Evolutionary conservation across 1,140 invertebrate genomes (phyloP).

Genomic region (Stegodyphus dumicola): DNA sequence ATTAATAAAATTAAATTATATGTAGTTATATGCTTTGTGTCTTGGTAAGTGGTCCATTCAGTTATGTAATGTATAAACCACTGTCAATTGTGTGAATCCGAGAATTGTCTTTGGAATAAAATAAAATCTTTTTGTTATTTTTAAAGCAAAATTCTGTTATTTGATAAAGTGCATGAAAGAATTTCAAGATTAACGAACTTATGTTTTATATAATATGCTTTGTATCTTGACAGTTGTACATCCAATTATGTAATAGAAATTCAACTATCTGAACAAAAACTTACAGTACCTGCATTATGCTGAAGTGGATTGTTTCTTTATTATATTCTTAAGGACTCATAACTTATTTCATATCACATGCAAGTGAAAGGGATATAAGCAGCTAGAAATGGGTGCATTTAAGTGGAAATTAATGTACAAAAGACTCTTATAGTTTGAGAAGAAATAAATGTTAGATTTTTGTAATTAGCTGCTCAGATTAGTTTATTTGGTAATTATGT

Average conservation of each 20-base stretch:
- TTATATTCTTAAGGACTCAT: too few relatives aligned
- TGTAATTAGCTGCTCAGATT: too few relatives aligned
- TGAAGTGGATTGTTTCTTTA: conserved; percentile 7
- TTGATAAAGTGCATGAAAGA: background rate
- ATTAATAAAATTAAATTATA: too few relatives aligned
- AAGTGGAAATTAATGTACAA: too few relatives aligned
- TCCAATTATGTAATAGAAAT: background rate
- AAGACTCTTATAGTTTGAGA: too few relatives aligned
- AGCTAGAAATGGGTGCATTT: too few relatives aligned
- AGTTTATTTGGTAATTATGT: too few relatives aligned
- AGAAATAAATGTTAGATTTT: too few relatives aligned
- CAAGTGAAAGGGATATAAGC: background rate
- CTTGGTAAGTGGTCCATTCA: too few relatives aligned
- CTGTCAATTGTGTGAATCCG: background rate
- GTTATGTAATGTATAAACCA: too few relatives aligned
- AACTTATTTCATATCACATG: too few relatives aligned
- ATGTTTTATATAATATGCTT: background rate
- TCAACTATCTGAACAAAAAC: background rate
- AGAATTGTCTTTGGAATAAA: background rate
- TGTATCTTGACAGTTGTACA: background rate
- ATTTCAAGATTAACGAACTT: background rate
- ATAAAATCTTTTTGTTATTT: background rate
- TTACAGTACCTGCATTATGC: background rate
- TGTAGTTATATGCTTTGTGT: too few relatives aligned
- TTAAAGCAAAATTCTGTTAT: background rate